These are phyloP conservation scores for Pammene aurita DNA, from an alignment of 2,888 invertebrate genomes.

Conservation along the genomic window DNA sequence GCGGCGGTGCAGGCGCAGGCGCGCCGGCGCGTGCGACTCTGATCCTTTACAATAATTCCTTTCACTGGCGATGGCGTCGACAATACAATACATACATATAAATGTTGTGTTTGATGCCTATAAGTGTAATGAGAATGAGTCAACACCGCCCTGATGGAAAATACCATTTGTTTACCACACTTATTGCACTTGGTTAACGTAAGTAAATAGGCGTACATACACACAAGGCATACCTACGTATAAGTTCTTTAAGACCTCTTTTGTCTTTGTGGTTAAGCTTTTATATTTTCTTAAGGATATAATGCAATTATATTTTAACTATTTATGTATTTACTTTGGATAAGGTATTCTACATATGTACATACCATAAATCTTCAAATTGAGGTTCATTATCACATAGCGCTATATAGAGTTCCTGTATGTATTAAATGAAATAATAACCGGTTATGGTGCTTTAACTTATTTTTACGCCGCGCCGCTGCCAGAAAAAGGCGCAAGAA, in stretches of 20 bases:
- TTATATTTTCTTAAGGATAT: too few species aligned
- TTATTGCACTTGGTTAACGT: neutral
- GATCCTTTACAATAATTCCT: constrained; percentile 82
- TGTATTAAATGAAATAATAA: neutral
- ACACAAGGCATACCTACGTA: too few species aligned
- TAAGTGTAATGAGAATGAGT: constrained; percentile 27
- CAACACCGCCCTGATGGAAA: constrained; percentile 26
- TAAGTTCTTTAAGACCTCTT: too few species aligned
- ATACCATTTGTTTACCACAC: constrained; percentile 10
- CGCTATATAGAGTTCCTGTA: too few species aligned
- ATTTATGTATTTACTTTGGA: too few species aligned
- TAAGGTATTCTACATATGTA: too few species aligned
- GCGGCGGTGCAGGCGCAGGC: constrained; percentile 62
- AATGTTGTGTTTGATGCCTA: constrained; percentile 26
- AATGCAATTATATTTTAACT: too few species aligned
- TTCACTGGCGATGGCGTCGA: constrained; percentile 69
- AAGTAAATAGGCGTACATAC: too few species aligned
- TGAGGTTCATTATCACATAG: too few species aligned
- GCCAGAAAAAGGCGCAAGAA: constrained; percentile 7
- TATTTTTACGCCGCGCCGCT: neutral
- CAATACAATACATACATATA: constrained; percentile 60
- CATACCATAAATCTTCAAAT: too few species aligned
- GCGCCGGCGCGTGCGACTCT: constrained; percentile 75
- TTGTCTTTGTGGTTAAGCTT: too few species aligned
- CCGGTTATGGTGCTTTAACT: neutral